phyloP scores from a whole-genome alignment of 2,797 vertebrate species.

The Tauraco hartlaubi region DNA sequence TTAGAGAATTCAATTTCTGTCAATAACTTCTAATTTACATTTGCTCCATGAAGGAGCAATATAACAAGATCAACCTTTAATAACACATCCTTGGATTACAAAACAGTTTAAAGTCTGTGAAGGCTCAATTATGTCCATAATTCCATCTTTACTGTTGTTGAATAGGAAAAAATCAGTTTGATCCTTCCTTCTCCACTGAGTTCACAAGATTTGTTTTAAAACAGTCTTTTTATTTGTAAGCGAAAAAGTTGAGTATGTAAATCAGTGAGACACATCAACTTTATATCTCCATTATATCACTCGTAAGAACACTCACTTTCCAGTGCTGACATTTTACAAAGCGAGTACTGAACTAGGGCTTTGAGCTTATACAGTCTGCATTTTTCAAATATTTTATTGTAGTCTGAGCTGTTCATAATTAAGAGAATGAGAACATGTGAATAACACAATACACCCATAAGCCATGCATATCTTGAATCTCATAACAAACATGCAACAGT shows the following conservation, averaged over 20 bases:
- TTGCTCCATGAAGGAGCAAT: neutral
- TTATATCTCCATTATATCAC: neutral
- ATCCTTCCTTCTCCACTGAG: neutral
- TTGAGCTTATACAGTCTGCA: neutral
- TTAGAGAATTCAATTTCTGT: neutral
- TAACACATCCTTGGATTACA: neutral
- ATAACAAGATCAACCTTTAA: neutral
- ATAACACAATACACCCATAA: neutral
- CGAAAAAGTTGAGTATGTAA: neutral
- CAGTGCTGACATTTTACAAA: neutral
- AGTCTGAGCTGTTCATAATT: neutral
- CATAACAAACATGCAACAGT: neutral
- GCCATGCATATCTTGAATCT: neutral
- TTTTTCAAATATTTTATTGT: neutral
- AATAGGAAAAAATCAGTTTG: neutral
- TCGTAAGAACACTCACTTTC: neutral
- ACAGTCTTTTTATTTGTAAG: neutral
- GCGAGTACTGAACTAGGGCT: neutral
- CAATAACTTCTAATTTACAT: neutral
- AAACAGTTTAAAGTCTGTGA: neutral
- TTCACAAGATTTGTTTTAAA: neutral
- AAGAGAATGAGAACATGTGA: neutral
- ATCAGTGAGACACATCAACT: neutral
- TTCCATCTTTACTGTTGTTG: neutral
- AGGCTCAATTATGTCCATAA: neutral